Evolutionary conservation across 2,888 invertebrate genomes (phyloP).

Genomic region (Euzophera pinguis): DNA sequence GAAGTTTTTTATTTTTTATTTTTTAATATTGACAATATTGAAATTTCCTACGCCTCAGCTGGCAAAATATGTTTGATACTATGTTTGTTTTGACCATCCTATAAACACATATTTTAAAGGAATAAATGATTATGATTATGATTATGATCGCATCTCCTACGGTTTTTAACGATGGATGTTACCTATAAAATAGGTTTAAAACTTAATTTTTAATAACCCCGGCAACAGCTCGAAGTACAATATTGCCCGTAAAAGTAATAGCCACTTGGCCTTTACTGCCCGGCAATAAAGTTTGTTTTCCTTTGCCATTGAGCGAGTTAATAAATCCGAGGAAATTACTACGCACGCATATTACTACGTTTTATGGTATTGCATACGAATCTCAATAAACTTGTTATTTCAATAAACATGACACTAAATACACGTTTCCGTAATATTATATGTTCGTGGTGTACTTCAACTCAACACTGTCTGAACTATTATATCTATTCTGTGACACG

Average conservation of each 20-base stretch:
- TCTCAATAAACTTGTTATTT: conserved; percentile 7
- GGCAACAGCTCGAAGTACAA: conserved; percentile 24
- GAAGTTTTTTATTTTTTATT: too few relatives aligned
- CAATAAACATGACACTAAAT: conserved; percentile 12
- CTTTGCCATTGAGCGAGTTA: conserved; percentile 30
- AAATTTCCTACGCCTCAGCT: too few relatives aligned
- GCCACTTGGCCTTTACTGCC: conserved; percentile 46
- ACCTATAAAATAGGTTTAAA: conserved; percentile 13
- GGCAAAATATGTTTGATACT: too few relatives aligned
- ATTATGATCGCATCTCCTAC: background rate
- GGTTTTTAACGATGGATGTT: background rate
- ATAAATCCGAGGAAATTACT: conserved; percentile 13
- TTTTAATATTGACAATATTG: too few relatives aligned
- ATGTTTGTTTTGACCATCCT: too few relatives aligned
- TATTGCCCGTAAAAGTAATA: conserved; percentile 44
- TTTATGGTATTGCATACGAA: conserved; percentile 13
- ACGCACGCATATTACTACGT: conserved; percentile 1
- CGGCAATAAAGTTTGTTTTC: conserved; percentile 48
- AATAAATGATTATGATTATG: too few relatives aligned
- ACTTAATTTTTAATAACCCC: conserved; percentile 13
- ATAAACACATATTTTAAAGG: too few relatives aligned
- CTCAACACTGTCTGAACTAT: too few relatives aligned
- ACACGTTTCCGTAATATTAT: background rate
- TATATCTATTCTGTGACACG: too few relatives aligned
- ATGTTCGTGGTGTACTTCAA: too few relatives aligned